Base-by-base conservation (phyloP, 1,140 invertebrate genomes). In the Pogonomyrmex barbatus region DNA sequence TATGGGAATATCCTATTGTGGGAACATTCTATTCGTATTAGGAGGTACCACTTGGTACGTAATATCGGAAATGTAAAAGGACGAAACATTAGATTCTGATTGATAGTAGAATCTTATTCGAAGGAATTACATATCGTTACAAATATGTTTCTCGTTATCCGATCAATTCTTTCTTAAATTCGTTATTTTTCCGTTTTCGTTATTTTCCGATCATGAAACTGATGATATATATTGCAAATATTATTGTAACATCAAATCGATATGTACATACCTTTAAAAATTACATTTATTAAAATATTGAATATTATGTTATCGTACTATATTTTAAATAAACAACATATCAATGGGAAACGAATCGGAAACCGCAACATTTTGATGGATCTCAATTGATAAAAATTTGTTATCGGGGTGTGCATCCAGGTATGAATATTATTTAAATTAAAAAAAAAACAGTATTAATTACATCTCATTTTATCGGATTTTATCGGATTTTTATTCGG, bases 31-130 rank as follows among this genome's bases (percentile, higher is more conserved):
- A 54, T 76, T 52, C 14, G 36, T 50, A 79, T 62, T 63, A n/a
- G 81, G 42, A 36, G 62, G 83, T 78, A 85, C 45, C 75, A n/a
- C 73, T 78, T 85, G 56, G 70, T 85, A 76, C 83, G 14, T 79
- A 63, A 52, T 85, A 85, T 78, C 30, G 54, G 68, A 91, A 87
- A 89, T 52, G 47, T 33, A 60, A 52, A 83, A 75, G 30, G 6
- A 36, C 9, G n/a, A 10, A 39, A 36, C 6, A 83, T 73, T 73
- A 50, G 30, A 83, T 83, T 83, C 54, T 75, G 68, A 83, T 83
- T 30, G 68, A 83, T 83, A 62, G 12, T 56, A 30, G 24, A 47
- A 10, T 30, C 79, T 75, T 54, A 75, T 83, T 83, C 54, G 45
- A 75, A 24, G 42, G 39, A 83, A 75, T 83, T 75, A 75, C 33